phyloP scores from a whole-genome alignment of 2,113 vertebrate genomes.

The Lophura nycthemera region DNA sequence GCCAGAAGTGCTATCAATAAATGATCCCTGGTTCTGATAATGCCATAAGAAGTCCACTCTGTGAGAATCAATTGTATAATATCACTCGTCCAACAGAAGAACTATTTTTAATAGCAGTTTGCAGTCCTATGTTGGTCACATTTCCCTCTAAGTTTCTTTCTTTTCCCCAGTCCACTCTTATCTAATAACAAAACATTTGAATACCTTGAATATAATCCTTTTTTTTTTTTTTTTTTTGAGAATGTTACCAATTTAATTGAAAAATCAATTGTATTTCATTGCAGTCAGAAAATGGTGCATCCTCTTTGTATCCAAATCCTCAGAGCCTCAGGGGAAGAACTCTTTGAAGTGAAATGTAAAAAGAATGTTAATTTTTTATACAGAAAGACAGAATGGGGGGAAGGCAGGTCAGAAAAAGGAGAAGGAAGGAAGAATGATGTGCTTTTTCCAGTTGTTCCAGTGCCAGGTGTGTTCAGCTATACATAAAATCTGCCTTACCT shows the following conservation, averaged over 20 bases:
- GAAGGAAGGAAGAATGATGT: not conserved
- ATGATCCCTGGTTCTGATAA: not conserved
- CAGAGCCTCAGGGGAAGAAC: not conserved
- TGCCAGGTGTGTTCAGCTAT: not conserved
- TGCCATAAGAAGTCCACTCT: not conserved
- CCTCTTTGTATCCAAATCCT: conserved; percentile 9
- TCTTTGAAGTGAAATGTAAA: conserved; percentile 32
- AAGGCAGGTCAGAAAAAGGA: not conserved
- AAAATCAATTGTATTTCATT: conserved; percentile 43
- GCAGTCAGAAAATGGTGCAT: conserved; percentile 12
- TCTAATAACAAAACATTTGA: not conserved
- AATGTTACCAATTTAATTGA: not conserved
- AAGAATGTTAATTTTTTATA: conserved; percentile 38
- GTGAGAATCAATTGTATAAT: not conserved
- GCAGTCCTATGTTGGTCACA: not conserved
- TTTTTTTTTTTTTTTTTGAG: not conserved
- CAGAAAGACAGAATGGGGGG: not conserved
- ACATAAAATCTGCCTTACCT: not conserved
- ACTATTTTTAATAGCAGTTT: not conserved
- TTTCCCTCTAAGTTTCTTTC: not conserved
- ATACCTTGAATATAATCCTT: not conserved
- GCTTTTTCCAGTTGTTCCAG: not conserved
- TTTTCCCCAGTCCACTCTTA: not conserved
- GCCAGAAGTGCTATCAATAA: not conserved
- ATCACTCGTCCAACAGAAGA: not conserved